Conservation (phyloP, 1,140 invertebrate genomes). For the Apocrypta bakeri region DNA sequence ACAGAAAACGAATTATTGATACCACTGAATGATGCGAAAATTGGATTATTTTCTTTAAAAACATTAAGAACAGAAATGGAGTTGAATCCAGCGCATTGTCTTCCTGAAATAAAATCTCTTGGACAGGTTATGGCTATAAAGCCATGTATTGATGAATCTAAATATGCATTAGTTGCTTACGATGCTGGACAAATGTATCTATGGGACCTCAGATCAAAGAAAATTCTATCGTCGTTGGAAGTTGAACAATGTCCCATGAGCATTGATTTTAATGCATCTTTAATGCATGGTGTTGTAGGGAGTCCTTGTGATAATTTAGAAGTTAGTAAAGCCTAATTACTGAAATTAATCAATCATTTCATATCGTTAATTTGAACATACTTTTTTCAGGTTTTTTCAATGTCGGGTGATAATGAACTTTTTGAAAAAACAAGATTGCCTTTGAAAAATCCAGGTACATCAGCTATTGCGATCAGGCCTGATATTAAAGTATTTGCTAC, state of each 20-base stretch:
- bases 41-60: slow-evolving; percentile 78
- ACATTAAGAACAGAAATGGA: slow-evolving; percentile 73
- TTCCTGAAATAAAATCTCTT: slow-evolving; percentile 67
- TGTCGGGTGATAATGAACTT: slow-evolving; percentile 67
- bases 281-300: slow-evolving; percentile 79
- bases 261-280: slow-evolving; percentile 79
- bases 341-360: background rate
- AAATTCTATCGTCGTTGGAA: slow-evolving; percentile 76
- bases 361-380: background rate
- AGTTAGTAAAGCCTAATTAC: slow-evolving; percentile 67
- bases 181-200: slow-evolving; percentile 80
- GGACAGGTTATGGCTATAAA: slow-evolving; percentile 81
- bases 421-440: slow-evolving; percentile 76
- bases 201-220: slow-evolving; percentile 79
- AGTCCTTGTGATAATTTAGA: slow-evolving; percentile 78
- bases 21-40: slow-evolving; percentile 78
- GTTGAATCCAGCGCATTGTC: slow-evolving; percentile 67
- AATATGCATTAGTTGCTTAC: slow-evolving; percentile 78
- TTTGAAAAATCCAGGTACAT: slow-evolving; percentile 83
- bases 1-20: slow-evolving; percentile 77
- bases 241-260: slow-evolving; percentile 81
- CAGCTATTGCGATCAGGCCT: slow-evolving; percentile 79
- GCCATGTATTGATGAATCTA: slow-evolving; percentile 74
- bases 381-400: slow-evolving; percentile 64
- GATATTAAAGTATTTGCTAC: slow-evolving; percentile 85